These are phyloP conservation scores for Odontomyia ornata DNA, from an alignment of 2,888 invertebrate genomes.

Conservation along the genomic window DNA sequence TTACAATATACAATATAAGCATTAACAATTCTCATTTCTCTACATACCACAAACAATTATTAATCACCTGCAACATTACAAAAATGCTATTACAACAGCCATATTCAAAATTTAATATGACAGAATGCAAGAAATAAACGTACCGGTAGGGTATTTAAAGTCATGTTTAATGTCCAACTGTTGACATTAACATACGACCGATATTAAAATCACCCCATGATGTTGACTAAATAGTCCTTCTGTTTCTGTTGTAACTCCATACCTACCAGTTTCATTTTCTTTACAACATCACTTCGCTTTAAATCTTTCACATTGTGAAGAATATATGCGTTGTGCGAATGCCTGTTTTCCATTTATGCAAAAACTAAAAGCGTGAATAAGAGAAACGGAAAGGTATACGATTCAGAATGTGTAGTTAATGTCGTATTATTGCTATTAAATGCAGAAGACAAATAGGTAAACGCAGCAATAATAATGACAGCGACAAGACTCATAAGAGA, in stretches of 20 bases:
- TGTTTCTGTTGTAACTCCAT: slow-evolving; percentile 10
- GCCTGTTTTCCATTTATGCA: background rate
- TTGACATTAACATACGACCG: slow-evolving; percentile 39
- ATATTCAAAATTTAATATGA: slow-evolving; percentile 10
- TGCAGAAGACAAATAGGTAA: slow-evolving; percentile 34
- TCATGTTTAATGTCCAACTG: slow-evolving; percentile 29
- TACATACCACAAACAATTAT: too few species aligned
- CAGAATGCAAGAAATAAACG: background rate
- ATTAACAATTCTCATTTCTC: too few species aligned
- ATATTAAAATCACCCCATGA: slow-evolving; percentile 31
- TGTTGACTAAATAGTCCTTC: slow-evolving; percentile 31
- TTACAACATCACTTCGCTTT: background rate
- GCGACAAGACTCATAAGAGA: slow-evolving; percentile 34
- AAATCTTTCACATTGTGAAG: background rate
- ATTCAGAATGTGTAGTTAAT: too few species aligned
- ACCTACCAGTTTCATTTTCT: background rate
- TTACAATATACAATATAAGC: too few species aligned
- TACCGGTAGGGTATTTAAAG: slow-evolving; percentile 36
- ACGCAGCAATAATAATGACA: slow-evolving; percentile 31
- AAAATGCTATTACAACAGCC: background rate
- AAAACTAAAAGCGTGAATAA: background rate
- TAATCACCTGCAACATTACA: background rate
- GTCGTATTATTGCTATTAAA: background rate
- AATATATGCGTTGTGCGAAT: background rate
- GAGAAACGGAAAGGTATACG: too few species aligned